Percentiles rank a stretch among this genome's conserved stretches.
Conservation (phyloP, 2,113 vertebrate species). For the Rhineura floridana region DNA sequence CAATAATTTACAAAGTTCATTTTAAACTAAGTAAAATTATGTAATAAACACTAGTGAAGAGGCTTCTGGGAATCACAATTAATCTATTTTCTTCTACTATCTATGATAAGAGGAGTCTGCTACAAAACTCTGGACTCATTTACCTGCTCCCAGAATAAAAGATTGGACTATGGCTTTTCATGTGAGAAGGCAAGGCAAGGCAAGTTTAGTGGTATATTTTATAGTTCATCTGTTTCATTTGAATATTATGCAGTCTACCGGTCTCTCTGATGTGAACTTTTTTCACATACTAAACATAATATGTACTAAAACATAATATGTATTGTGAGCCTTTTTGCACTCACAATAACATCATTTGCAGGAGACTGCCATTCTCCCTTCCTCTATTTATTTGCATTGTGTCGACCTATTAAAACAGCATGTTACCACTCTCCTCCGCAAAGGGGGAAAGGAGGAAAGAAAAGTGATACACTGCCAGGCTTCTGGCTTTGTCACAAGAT, state of each 20-base stretch:
- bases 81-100: too few relatives aligned
- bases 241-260: conserved; percentile 47
- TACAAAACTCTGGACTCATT: conserved; percentile 12
- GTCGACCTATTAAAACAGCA: conserved; percentile 71
- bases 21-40: too few relatives aligned
- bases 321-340: conserved; percentile 18
- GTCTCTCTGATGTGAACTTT: conserved; percentile 17
- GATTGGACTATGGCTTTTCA: background rate
- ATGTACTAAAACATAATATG: background rate
- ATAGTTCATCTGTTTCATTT: conserved; percentile 35
- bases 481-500: conserved; percentile 55
- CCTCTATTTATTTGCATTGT: conserved; percentile 58
- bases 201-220: background rate
- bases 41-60: too few relatives aligned
- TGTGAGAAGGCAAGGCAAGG: conserved; percentile 42
- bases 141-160: background rate
- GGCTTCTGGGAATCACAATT: too few relatives aligned
- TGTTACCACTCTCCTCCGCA: conserved; percentile 51
- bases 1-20: too few relatives aligned
- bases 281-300: background rate
- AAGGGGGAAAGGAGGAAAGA: background rate
- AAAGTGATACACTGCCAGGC: conserved; percentile 43
- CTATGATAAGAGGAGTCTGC: conserved; percentile 5
- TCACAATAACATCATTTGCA: conserved; percentile 46
- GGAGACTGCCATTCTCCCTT: conserved; percentile 56